phyloP scores from a whole-genome alignment of 2,888 invertebrate species.

The Tipula vernalis region DNA sequence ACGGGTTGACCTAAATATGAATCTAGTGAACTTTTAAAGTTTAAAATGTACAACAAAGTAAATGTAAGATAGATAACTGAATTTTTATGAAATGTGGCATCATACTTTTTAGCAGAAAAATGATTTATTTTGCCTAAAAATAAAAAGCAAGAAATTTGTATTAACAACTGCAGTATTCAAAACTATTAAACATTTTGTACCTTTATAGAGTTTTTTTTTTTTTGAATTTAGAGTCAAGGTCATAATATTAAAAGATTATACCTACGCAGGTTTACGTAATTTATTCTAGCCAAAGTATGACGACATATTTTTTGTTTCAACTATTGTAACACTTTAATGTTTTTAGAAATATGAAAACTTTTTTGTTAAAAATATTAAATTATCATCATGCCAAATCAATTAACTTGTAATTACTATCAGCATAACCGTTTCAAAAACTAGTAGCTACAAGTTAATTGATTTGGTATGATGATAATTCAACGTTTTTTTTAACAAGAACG shows the following conservation, averaged over 20 bases:
- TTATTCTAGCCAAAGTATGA: background rate
- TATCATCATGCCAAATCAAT: no score
- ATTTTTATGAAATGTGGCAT: background rate
- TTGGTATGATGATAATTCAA: no score
- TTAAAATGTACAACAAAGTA: background rate
- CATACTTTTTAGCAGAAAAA: background rate
- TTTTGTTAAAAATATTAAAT: background rate
- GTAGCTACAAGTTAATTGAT: no score
- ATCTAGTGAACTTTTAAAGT: background rate
- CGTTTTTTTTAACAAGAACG: no score
- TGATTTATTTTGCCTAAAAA: background rate
- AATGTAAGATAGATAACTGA: background rate
- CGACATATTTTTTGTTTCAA: background rate
- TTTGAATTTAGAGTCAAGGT: background rate
- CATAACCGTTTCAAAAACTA: no score
- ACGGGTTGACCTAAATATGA: background rate
- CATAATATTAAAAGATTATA: background rate
- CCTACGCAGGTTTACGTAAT: background rate
- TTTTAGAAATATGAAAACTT: background rate
- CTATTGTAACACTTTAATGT: no score
- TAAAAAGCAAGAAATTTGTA: background rate
- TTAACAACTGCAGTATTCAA: background rate
- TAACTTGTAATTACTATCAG: no score
- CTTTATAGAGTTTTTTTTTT: no score
- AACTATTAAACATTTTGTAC: no score